These are phyloP conservation scores for Acholoe squamosa DNA, from an alignment of 2,888 invertebrate species.

Conservation along the genomic window DNA sequence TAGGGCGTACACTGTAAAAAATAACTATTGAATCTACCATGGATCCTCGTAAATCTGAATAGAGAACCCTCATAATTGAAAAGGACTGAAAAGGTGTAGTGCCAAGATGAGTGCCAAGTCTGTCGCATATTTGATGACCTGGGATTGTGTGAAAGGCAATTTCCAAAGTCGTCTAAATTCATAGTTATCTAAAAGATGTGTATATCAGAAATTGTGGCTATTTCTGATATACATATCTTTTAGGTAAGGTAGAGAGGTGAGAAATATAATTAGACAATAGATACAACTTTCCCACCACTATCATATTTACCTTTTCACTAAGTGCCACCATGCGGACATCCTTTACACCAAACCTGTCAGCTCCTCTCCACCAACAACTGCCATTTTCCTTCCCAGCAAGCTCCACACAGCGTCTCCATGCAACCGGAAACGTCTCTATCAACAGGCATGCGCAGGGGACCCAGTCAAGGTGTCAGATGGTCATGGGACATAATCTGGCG, in stretches of 20 bases:
- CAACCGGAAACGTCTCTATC: neutral
- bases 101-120: too few species aligned
- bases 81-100: too few species aligned
- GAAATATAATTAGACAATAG: neutral
- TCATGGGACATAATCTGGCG: slow-evolving; percentile 1
- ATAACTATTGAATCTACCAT: too few species aligned
- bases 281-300: neutral
- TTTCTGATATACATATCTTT: too few species aligned
- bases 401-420: neutral
- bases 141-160: too few species aligned
- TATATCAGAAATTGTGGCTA: too few species aligned
- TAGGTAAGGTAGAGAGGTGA: neutral
- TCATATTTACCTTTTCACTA: neutral
- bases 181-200: too few species aligned
- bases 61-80: too few species aligned
- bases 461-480: neutral
- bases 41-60: too few species aligned
- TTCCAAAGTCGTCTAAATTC: too few species aligned
- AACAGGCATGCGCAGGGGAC: neutral
- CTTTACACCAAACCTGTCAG: neutral
- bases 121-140: too few species aligned
- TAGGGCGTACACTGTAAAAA: too few species aligned
- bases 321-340: neutral
- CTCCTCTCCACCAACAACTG: neutral
- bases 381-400: neutral